phyloP scores from a whole-genome alignment of 2,113 vertebrate genomes.

The Athene noctua region DNA sequence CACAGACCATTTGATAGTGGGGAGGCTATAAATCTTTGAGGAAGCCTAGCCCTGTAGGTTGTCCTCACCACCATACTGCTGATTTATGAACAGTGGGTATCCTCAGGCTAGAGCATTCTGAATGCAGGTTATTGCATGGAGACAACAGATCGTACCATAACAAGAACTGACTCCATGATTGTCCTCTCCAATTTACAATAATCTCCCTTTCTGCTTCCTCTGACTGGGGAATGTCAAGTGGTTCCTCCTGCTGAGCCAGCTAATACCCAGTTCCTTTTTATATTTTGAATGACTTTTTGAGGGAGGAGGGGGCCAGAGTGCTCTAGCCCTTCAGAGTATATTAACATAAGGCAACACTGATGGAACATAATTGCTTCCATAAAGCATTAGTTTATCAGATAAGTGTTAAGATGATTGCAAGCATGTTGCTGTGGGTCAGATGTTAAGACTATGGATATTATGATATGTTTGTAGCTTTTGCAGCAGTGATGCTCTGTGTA shows the following conservation, averaged over 20 bases:
- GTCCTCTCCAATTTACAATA: not conserved
- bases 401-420: not conserved
- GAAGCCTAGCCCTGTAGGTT: not conserved
- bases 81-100: not conserved
- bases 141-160: not conserved
- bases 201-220: constrained; percentile 5
- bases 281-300: not conserved
- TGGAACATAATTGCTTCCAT: not conserved
- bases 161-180: fast-evolving
- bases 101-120: not conserved
- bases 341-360: not conserved
- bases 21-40: not conserved
- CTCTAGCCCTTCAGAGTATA: not conserved
- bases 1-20: fast-evolving
- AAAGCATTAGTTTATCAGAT: not conserved
- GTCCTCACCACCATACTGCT: not conserved
- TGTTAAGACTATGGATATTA: not conserved
- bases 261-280: constrained; percentile 5
- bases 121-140: not conserved
- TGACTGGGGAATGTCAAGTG: constrained; percentile 27
- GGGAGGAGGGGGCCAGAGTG: not conserved
- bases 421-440: not conserved
- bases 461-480: not conserved
- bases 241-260: constrained; percentile 39
- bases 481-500: not conserved